A percentile compares a stretch with the other conserved stretches of the same genome.
Conservation (phyloP, 1,140 invertebrate genomes). For the Mamestra configurata region DNA sequence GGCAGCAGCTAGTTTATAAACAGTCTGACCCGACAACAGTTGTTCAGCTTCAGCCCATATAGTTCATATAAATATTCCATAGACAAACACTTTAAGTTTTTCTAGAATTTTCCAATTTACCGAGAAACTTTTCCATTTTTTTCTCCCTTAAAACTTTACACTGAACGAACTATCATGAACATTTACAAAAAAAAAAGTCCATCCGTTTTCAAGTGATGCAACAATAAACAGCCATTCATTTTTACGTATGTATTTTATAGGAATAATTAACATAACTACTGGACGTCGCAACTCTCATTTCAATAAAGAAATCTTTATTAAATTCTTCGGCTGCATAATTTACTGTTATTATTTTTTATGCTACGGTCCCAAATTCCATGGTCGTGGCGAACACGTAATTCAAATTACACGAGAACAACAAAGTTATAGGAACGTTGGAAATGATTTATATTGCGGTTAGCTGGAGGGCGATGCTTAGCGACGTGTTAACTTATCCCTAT, state of each 20-base stretch:
- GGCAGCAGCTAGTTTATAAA: too few relatives aligned
- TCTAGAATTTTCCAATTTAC: too few relatives aligned
- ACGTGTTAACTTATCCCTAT: constrained; percentile 64
- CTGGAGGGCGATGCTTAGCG: constrained; percentile 60
- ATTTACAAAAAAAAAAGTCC: too few relatives aligned
- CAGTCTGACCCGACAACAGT: too few relatives aligned
- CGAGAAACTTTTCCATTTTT: too few relatives aligned
- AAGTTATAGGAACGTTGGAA: constrained; percentile 51
- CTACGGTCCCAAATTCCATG: constrained; percentile 43
- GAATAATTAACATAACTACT: background rate
- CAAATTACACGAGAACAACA: constrained; percentile 61
- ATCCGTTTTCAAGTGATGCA: too few relatives aligned
- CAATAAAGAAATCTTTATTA: constrained; percentile 21
- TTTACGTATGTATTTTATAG: background rate
- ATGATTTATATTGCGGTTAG: constrained; percentile 68
- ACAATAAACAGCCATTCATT: too few relatives aligned
- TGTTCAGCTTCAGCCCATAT: too few relatives aligned
- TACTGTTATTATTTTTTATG: constrained; percentile 26
- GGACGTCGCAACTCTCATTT: background rate
- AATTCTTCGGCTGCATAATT: constrained; percentile 56
- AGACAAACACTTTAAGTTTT: too few relatives aligned
- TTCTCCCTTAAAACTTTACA: too few relatives aligned
- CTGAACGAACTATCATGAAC: too few relatives aligned
- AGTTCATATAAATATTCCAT: too few relatives aligned
- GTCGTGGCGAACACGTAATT: constrained; percentile 57